A percentile compares a stretch with the other conserved stretches of the same genome.
Conservation (phyloP, 1,140 invertebrate genomes). For the Heliconius nattereri region DNA sequence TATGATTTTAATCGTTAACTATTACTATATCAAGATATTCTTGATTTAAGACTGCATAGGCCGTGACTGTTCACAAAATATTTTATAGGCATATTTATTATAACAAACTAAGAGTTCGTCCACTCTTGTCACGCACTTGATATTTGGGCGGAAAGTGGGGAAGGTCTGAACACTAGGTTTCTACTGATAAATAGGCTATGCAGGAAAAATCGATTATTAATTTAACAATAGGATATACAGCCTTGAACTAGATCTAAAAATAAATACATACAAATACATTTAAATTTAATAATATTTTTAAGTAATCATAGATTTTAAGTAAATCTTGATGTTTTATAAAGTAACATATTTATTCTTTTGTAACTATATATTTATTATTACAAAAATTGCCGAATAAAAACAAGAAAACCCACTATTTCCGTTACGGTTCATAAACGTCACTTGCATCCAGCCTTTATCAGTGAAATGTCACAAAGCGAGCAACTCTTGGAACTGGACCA, state of each 20-base stretch:
- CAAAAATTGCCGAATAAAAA: neutral
- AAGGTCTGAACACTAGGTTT: too few species aligned
- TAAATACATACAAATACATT: too few species aligned
- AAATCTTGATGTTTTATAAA: neutral
- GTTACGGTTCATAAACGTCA: slow-evolving; percentile 28
- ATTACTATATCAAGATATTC: neutral
- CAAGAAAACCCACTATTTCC: slow-evolving; percentile 8
- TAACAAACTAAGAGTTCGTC: neutral
- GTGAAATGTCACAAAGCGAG: slow-evolving; percentile 31
- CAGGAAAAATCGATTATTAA: too few species aligned
- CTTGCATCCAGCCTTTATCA: slow-evolving; percentile 32
- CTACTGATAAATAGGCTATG: too few species aligned
- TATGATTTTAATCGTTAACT: slow-evolving; percentile 3
- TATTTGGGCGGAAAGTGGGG: too few species aligned
- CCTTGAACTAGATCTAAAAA: too few species aligned
- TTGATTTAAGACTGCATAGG: neutral
- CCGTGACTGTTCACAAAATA: neutral
- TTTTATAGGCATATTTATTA: neutral
- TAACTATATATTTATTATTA: neutral
- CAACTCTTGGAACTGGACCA: slow-evolving; percentile 35
- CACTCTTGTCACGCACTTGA: too few species aligned
- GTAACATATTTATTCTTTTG: too few species aligned
- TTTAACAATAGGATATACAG: too few species aligned
- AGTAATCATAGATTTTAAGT: too few species aligned
- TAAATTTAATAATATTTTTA: too few species aligned